Evolutionary conservation across 2,888 invertebrate genomes (phyloP).

Genomic region (Caenorhabditis angaria): DNA sequence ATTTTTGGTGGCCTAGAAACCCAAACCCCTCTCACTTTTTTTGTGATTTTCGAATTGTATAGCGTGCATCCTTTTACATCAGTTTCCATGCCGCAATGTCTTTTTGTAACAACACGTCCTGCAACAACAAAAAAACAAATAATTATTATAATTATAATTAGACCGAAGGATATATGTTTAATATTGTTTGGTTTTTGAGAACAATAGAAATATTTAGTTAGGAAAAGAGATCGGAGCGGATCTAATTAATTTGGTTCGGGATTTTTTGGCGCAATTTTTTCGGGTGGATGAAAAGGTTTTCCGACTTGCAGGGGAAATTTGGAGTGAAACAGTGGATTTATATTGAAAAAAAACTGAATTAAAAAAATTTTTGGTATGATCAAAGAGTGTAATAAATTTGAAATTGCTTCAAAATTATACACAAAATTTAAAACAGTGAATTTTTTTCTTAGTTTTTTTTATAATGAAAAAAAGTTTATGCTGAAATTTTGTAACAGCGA

Average conservation of each 20-base stretch:
- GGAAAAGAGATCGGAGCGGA: background rate
- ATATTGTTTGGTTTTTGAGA: too few species aligned
- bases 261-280: background rate
- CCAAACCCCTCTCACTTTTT: slow-evolving; percentile 42
- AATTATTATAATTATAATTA: slow-evolving; percentile 3
- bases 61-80: slow-evolving; percentile 68
- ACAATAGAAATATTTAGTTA: background rate
- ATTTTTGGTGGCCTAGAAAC: background rate
- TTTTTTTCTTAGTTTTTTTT: too few species aligned
- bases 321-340: too few species aligned
- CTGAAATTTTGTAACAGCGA: too few species aligned
- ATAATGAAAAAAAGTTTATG: background rate
- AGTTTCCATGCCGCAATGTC: slow-evolving; percentile 59
- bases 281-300: too few species aligned
- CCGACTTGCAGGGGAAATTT: too few species aligned
- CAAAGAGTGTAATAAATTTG: too few species aligned
- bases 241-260: slow-evolving; percentile 3
- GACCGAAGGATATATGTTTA: background rate
- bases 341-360: too few species aligned
- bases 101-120: slow-evolving; percentile 64
- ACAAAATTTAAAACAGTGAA: too few species aligned
- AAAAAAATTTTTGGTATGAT: too few species aligned
- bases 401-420: too few species aligned
- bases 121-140: slow-evolving; percentile 9
- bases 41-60: slow-evolving; percentile 58